Percentiles rank a stretch among this genome's conserved stretches.
Conservation (phyloP, 2,113 vertebrate genomes). For the Plectropomus leopardus region DNA sequence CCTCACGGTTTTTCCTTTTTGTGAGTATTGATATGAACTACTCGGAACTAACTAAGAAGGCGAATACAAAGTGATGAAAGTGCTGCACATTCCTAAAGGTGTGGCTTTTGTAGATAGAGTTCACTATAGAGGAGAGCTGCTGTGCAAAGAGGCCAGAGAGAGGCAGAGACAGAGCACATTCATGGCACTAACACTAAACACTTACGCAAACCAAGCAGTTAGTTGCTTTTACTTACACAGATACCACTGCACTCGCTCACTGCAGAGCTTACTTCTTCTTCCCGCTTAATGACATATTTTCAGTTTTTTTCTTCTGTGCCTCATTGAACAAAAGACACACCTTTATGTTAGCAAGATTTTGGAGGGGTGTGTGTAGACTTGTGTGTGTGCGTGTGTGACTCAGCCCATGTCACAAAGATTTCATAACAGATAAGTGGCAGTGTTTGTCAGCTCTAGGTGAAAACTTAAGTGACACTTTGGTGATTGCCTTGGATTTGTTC, state of each 20-base stretch:
- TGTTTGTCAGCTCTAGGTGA: constrained; percentile 23
- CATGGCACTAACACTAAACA: constrained; percentile 63
- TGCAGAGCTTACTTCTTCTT: constrained; percentile 86
- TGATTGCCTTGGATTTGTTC: background rate
- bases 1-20: background rate
- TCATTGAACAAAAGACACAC: constrained; percentile 87
- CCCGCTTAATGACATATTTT: constrained; percentile 87
- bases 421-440: background rate
- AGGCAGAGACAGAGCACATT: constrained; percentile 66
- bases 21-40: constrained; percentile 9
- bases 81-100: constrained; percentile 56
- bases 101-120: constrained; percentile 44
- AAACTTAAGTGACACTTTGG: constrained; percentile 20
- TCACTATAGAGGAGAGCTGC: constrained; percentile 38
- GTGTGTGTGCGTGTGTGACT: constrained; percentile 28
- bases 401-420: constrained; percentile 17
- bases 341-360: constrained; percentile 82
- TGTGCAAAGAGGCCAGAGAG: constrained; percentile 46
- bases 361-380: constrained; percentile 25
- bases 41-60: constrained; percentile 7
- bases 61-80: constrained; percentile 70
- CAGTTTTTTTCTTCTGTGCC: constrained; percentile 88
- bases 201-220: constrained; percentile 68
- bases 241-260: constrained; percentile 74
- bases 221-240: constrained; percentile 81